Evolutionary conservation across 1,140 invertebrate genomes (phyloP).

Genomic region (Drosophila serrata): DNA sequence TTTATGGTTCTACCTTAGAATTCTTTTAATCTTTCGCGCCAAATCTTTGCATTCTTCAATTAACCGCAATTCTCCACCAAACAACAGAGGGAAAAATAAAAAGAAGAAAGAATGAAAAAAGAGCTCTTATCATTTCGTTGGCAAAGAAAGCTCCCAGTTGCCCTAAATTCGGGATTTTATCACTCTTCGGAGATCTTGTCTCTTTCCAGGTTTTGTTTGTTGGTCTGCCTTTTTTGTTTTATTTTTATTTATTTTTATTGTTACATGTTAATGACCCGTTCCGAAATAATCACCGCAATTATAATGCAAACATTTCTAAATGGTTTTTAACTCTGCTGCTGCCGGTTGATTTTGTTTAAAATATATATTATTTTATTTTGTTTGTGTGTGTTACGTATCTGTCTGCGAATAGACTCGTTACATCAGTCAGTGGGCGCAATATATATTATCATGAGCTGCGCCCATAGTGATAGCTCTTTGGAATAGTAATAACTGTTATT

Average conservation of each 20-base stretch:
- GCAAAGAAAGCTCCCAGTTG: constrained; percentile 33
- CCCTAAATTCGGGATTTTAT: constrained; percentile 58
- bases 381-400: constrained; percentile 28
- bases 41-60: constrained; percentile 74
- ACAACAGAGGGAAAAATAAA: not conserved
- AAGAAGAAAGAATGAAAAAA: not conserved
- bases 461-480: not conserved
- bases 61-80: constrained; percentile 53
- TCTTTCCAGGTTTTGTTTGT: no score
- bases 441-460: not conserved
- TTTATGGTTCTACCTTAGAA: constrained; percentile 67
- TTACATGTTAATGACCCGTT: constrained; percentile 79
- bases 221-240: constrained; percentile 8
- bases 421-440: constrained; percentile 29
- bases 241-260: constrained; percentile 38
- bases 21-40: constrained; percentile 49
- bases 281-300: constrained; percentile 74
- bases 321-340: constrained; percentile 41
- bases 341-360: constrained; percentile 16
- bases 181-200: constrained; percentile 67
- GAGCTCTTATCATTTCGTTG: constrained; percentile 49
- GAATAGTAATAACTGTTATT: constrained; percentile 19
- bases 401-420: constrained; percentile 39
- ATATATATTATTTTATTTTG: constrained; percentile 18
- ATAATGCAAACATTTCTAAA: constrained; percentile 75